phyloP scores from a whole-genome alignment of 2,797 vertebrate species.

The Poecilia picta region DNA sequence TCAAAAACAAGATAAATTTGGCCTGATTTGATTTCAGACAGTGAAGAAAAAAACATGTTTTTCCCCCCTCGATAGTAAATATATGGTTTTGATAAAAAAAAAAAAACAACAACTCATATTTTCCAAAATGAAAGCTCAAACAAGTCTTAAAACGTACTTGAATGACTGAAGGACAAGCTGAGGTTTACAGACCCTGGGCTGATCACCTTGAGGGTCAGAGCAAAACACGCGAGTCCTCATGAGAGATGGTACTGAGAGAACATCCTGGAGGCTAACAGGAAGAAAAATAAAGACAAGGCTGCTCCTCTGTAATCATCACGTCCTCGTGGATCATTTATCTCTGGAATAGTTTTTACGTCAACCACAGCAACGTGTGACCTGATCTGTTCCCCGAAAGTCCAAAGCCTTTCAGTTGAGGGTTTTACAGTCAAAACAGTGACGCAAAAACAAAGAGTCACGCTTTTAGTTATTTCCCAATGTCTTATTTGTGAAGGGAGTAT shows the following conservation, averaged over 20 bases:
- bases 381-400: not conserved
- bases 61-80: no score
- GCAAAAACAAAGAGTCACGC: not conserved
- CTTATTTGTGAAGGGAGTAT: not conserved
- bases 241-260: constrained; percentile 9
- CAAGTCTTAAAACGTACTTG: not conserved
- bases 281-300: constrained; percentile 23
- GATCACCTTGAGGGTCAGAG: constrained; percentile 25
- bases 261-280: constrained; percentile 7
- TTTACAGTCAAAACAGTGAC: constrained; percentile 5
- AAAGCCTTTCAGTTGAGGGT: not conserved
- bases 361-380: not conserved
- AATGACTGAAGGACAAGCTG: not conserved
- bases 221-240: constrained; percentile 13
- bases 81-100: not conserved
- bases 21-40: not conserved
- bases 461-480: not conserved
- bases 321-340: not conserved
- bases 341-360: not conserved
- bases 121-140: not conserved
- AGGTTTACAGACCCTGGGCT: constrained; percentile 21
- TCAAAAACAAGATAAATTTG: not conserved
- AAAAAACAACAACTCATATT: not conserved
- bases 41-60: not conserved
- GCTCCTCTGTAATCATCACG: not conserved